Conservation (phyloP, 2,113 vertebrate species). For the Sus scrofa region T2T-Sscrofa CM000818.6:126047501-126048000, state of each 20-base stretch:
- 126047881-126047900: not conserved
- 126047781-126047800: fast-evolving
- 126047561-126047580: constrained; percentile 87
- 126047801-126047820: fast-evolving
- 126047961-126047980: not conserved
- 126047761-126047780: fast-evolving
- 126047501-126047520: constrained; percentile 93
- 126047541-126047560: constrained; percentile 89
- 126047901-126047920: not conserved
- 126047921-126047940: not conserved
- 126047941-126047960: not conserved
- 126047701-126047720: fast-evolving
- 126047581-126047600: constrained; percentile 86
- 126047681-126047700: constrained; percentile 79
- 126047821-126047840: not conserved
- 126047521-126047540: constrained; percentile 92
- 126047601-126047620: constrained; percentile 90
- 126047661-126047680: constrained; percentile 90
- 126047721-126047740: fast-evolving
- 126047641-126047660: constrained; percentile 90
- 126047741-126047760: fast-evolving
- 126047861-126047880: not conserved
- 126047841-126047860: fast-evolving
- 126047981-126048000: not conserved
- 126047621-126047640: constrained; percentile 91